These are phyloP conservation scores for Drosophila leonis DNA, from an alignment of 2,888 invertebrate species.

Conservation along the genomic window DNA sequence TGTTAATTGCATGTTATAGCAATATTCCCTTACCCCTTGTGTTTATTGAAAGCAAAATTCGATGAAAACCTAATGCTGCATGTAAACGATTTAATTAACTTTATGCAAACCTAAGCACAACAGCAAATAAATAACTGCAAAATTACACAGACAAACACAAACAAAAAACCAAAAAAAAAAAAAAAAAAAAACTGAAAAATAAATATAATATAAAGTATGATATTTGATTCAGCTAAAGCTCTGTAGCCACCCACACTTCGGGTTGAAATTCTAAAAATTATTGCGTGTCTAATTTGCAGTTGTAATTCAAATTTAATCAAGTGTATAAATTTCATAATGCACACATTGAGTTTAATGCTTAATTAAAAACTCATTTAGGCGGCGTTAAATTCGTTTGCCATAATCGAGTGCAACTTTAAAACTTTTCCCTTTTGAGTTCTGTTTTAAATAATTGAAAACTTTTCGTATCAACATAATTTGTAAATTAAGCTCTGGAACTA, in stretches of 20 bases:
- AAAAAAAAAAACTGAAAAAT: constrained; percentile 26
- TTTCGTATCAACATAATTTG: not conserved
- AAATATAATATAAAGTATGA: constrained; percentile 39
- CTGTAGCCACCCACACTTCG: constrained; percentile 12
- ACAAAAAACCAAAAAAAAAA: not conserved
- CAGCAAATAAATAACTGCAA: constrained; percentile 46
- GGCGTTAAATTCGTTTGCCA: constrained; percentile 49
- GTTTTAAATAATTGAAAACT: not conserved
- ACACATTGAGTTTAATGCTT: constrained; percentile 41
- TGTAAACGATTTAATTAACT: constrained; percentile 70
- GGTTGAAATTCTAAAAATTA: not conserved
- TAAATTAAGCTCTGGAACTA: constrained; percentile 1
- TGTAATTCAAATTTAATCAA: constrained; percentile 33
- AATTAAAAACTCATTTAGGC: constrained; percentile 63
- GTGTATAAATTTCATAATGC: not conserved
- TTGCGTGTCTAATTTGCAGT: constrained; percentile 18
- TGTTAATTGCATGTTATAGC: constrained; percentile 1
- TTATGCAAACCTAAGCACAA: constrained; percentile 45
- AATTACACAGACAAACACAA: constrained; percentile 12
- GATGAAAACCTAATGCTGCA: constrained; percentile 67
- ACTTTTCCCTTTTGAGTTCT: not conserved
- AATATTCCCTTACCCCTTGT: not conserved
- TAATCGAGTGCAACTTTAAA: constrained; percentile 15
- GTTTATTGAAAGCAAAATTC: constrained; percentile 57
- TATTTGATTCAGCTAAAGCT: constrained; percentile 43